Conservation (phyloP, 2,113 vertebrate genomes). For the Eclectus roratus region DNA sequence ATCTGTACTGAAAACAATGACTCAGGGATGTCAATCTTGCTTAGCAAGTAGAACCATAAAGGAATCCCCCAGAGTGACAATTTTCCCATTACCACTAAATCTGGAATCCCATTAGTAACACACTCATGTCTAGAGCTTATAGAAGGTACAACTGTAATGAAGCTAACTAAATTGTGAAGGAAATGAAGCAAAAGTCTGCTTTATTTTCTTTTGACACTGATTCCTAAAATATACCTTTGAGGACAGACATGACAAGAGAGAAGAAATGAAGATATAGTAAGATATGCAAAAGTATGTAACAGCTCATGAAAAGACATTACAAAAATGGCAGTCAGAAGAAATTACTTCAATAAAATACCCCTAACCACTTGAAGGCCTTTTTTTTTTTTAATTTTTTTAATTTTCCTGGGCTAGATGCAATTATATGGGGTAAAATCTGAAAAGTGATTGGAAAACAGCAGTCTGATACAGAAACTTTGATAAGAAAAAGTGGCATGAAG, state of each 20-base stretch:
- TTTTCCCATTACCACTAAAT: conserved; percentile 50
- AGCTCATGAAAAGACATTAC: not conserved
- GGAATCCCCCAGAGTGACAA: conserved; percentile 34
- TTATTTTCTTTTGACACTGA: not conserved
- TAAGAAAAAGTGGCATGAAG: not conserved
- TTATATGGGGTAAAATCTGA: not conserved
- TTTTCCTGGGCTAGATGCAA: not conserved
- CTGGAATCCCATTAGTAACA: conserved; percentile 8
- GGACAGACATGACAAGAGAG: not conserved
- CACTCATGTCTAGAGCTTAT: not conserved
- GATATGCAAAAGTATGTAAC: not conserved
- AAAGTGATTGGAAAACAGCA: not conserved
- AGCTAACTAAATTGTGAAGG: conserved; percentile 1
- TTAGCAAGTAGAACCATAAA: conserved; percentile 31
- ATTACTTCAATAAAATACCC: not conserved
- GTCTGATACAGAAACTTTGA: not conserved
- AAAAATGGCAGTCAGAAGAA: not conserved
- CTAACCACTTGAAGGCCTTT: not conserved
- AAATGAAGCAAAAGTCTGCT: conserved; percentile 3
- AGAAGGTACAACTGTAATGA: not conserved
- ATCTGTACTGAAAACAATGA: not conserved
- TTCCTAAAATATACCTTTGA: conserved; percentile 13
- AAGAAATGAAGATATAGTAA: not conserved
- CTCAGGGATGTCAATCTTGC: conserved; percentile 12
- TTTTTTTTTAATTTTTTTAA: not conserved